Evolutionary conservation across 2,797 vertebrate genomes (phyloP), one percentile per base, ranked within the genome.

Genomic region (Pseudotriccus pelzelni): DNA sequence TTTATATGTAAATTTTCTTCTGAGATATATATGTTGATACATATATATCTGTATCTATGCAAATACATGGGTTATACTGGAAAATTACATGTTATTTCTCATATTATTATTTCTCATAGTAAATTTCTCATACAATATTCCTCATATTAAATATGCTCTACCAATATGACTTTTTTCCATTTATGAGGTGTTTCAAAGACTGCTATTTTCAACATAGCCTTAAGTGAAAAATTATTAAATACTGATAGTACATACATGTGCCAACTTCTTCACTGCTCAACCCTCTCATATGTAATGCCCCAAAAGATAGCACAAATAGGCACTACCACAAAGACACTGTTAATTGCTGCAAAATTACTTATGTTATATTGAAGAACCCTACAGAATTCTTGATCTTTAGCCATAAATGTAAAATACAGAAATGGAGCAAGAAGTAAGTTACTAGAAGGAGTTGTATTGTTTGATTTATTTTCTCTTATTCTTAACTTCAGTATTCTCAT

Each of bases 241-340:
- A 28, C 10, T 79, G 13, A 15, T 52, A 7, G 19, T 62, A 14
- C 39, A 69, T 86, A 12, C 9, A 64, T 0, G 0, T 55, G 15
- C 27, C 46, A 32, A 21, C 16, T 43, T 81, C 59, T 78, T 75
- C 27, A 28, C 68, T 85, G 13, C 37, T 67, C 63, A 80, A 7
- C 20, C 0, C 2, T 80, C 17, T 44, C 50, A 20, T 2, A 1
- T 55, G 15, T 59, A 58, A 27, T 43, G 14, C 8, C 19, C 8
- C 1, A 1, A 27, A 64, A 72, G 25, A 7, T 21, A 24, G 6
- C 28, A 43, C 16, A 72, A 58, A 36, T 25, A 50, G 15, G 14
- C 63, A 6, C 27, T 76, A 25, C 9, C 7, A 25, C 7, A 44
- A 70, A 78, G 30, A 8, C 9, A 15, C 14, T 46, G 17, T 43